These are phyloP conservation scores for Drosophila nigritarsus DNA, from an alignment of 2,888 invertebrate species.

Conservation along the genomic window DNA sequence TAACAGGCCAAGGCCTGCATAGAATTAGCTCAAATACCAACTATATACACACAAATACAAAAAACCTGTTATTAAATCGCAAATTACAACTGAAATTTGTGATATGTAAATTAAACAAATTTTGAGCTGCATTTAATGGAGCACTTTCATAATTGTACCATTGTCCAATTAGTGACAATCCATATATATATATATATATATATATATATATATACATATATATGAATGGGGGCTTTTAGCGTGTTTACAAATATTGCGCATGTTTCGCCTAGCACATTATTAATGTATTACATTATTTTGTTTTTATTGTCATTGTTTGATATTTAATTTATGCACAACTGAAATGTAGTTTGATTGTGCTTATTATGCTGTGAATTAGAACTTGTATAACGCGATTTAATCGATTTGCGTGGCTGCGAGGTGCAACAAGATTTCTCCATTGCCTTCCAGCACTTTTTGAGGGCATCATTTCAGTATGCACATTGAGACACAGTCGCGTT, in stretches of 20 bases:
- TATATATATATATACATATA: not conserved
- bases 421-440: not conserved
- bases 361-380: slow-evolving; percentile 6
- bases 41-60: not conserved
- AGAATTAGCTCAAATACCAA: slow-evolving; percentile 14
- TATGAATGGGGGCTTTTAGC: slow-evolving; percentile 19
- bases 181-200: not conserved
- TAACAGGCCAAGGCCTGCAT: slow-evolving; percentile 21
- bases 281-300: slow-evolving; percentile 47
- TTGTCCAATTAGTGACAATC: slow-evolving; percentile 24
- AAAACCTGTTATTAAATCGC: slow-evolving; percentile 34
- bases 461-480: not conserved
- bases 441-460: not conserved
- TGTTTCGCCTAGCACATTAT: slow-evolving; percentile 50
- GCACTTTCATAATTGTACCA: slow-evolving; percentile 9
- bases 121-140: slow-evolving; percentile 38
- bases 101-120: slow-evolving; percentile 21
- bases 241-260: slow-evolving; percentile 65
- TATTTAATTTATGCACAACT: slow-evolving; percentile 48
- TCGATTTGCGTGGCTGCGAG: not conserved
- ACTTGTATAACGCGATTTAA: not conserved
- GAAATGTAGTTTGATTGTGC: slow-evolving; percentile 17
- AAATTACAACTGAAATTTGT: not conserved
- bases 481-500: not conserved
- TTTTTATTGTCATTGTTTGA: slow-evolving; percentile 36